A percentile compares a stretch with the other conserved stretches of the same genome.
These are phyloP conservation scores for Cladopsammia gracilis DNA, from an alignment of 64 coral and sea anemone species.

Conservation along the genomic window DNA sequence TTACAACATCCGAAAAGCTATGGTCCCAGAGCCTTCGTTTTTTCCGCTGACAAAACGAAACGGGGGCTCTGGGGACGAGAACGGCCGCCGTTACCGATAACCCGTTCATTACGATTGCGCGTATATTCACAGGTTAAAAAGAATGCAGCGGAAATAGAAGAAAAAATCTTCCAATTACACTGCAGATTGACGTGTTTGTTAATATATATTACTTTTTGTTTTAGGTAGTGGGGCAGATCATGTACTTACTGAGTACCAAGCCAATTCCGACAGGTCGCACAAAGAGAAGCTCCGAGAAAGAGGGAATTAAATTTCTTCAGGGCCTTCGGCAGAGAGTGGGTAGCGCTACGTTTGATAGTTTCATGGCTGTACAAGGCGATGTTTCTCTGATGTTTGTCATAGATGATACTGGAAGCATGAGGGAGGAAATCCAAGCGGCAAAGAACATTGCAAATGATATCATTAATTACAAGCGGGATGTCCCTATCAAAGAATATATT, in stretches of 20 bases:
- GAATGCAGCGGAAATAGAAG: no score
- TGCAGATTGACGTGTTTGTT: no score
- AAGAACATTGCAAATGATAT: constrained; percentile 58
- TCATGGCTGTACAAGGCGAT: constrained; percentile 66
- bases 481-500: constrained; percentile 21
- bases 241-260: neutral
- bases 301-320: neutral
- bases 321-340: constrained; percentile 13
- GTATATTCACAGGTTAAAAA: no score
- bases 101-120: no score
- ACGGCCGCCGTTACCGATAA: no score
- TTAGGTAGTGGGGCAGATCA: constrained; percentile 8
- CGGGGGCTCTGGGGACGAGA: no score
- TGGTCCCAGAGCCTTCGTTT: no score
- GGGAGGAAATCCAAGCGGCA: constrained; percentile 28
- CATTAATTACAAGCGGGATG: constrained; percentile 26
- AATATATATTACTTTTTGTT: no score
- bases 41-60: no score
- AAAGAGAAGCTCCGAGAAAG: neutral
- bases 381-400: constrained; percentile 70
- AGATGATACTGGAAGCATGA: constrained; percentile 67
- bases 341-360: constrained; percentile 13
- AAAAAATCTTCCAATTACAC: no score
- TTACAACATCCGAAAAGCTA: no score
- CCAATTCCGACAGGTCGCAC: neutral